Conservation (phyloP, 2,888 invertebrate genomes). For the Tetheella fluctuosa region DNA sequence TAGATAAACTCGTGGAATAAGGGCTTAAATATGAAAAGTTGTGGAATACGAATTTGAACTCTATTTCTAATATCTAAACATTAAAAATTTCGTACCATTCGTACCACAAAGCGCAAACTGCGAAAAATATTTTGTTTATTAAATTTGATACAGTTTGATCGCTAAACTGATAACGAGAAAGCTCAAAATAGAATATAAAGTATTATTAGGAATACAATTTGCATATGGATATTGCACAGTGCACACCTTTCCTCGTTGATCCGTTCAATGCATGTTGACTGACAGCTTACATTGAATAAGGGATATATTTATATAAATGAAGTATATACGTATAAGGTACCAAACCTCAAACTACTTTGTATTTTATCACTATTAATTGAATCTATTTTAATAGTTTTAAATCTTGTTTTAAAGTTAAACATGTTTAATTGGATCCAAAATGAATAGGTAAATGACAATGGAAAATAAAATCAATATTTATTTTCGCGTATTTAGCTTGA, state of each 20-base stretch:
- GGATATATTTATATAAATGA: conserved; percentile 28
- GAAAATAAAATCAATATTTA: too few species aligned
- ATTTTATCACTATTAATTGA: too few species aligned
- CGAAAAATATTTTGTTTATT: conserved; percentile 56
- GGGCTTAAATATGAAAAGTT: conserved; percentile 33
- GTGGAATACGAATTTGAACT: conserved; percentile 44
- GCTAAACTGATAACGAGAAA: conserved; percentile 30
- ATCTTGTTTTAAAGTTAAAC: too few species aligned
- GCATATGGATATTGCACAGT: conserved; percentile 71
- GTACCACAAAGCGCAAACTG: conserved; percentile 37
- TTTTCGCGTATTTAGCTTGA: too few species aligned
- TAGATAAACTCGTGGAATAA: conserved; percentile 56
- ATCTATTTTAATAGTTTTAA: too few species aligned
- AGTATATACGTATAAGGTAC: too few species aligned
- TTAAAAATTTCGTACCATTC: conserved; percentile 51
- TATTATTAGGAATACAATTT: conserved; percentile 62
- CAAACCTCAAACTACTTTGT: too few species aligned
- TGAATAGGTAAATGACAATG: too few species aligned
- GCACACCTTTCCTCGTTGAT: conserved; percentile 78
- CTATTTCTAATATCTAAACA: conserved; percentile 37
- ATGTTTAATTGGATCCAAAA: too few species aligned
- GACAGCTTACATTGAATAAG: conserved; percentile 65
- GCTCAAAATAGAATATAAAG: conserved; percentile 33
- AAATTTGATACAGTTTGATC: conserved; percentile 28
- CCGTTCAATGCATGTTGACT: conserved; percentile 79